Conservation (phyloP, 1,140 invertebrate species). For the Panagrolaimus sp. region DNA sequence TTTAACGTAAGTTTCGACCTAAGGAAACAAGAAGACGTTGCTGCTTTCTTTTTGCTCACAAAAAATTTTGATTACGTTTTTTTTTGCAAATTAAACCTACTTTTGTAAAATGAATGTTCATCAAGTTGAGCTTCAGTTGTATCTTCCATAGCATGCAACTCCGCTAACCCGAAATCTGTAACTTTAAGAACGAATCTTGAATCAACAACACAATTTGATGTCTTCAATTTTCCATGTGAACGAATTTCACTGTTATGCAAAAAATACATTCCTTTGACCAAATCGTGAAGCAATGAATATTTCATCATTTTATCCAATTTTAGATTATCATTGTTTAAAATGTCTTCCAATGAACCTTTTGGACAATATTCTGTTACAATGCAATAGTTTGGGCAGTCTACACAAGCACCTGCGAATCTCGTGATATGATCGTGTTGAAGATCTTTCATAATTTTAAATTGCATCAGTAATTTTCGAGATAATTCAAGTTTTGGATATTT, state of each 20-base stretch:
- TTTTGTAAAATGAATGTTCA: constrained; percentile 83
- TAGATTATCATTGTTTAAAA: constrained; percentile 84
- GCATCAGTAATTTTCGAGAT: constrained; percentile 74
- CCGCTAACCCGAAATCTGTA: constrained; percentile 85
- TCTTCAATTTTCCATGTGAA: constrained; percentile 90
- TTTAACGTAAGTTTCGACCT: background rate
- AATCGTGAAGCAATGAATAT: constrained; percentile 75
- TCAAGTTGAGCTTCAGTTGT: constrained; percentile 73
- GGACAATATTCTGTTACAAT: constrained; percentile 86
- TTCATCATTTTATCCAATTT: constrained; percentile 87
- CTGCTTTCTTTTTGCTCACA: too few species aligned
- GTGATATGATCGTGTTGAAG: constrained; percentile 89
- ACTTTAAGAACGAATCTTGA: constrained; percentile 93
- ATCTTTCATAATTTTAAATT: constrained; percentile 91
- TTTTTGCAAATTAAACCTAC: constrained; percentile 63
- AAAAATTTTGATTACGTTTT: background rate
- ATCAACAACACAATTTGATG: constrained; percentile 94
- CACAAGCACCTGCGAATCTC: constrained; percentile 84
- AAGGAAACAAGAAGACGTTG: too few species aligned
- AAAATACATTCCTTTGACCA: constrained; percentile 78
- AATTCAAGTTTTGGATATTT: constrained; percentile 70
- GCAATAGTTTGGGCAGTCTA: constrained; percentile 74
- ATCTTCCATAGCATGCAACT: constrained; percentile 64
- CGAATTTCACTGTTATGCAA: constrained; percentile 81
- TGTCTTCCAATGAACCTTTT: constrained; percentile 67